Base-by-base conservation (phyloP, 2,797 vertebrate genomes). In the Clarias fuscus region DNA sequence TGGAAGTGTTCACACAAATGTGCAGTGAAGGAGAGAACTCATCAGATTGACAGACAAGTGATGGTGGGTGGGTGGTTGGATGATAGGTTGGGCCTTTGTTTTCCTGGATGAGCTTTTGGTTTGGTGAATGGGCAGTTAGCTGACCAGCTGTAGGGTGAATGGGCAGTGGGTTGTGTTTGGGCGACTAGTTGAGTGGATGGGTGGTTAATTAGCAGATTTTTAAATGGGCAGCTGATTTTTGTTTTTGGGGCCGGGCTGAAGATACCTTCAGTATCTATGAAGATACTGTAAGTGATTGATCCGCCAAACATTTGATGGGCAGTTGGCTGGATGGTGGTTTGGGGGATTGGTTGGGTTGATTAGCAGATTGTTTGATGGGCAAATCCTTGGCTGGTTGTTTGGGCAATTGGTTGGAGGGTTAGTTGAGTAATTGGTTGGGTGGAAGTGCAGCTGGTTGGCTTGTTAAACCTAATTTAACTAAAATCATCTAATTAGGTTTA, bases 1-100 rank as follows among this genome's bases (percentile, higher is more conserved):
- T 91, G 88, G 85, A 89, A 43, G 77, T 33, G 33, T 33, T 33
- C 33, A 89, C 92, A 92, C 88, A 90, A 92, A 90, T n/a, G 88
- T 87, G 91, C 89, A 92, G 88, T 90, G 90, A 93, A 92, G 30
- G 67, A 71, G n/a, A 40, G 33, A 53, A 30, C 59, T 53, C 24
- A 43, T 3, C n/a, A 6, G 33, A 30, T 24, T 64, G 33, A 75
- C 18, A 64, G 58, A 53, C 48, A 20, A 75, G 70, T 17, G 59
- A 61, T 5, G 6, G 59, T 17, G 10, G 62, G 77, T 24, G 58
- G 33, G 58, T 62, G 76, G 8, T 14, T 0, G 18, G 10, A 78
- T 77, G 7, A 8, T 48, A 48, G 10, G 10, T 48, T 48, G 48
- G 48, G 48, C 10, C 48, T 48, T 48, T 48, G 48, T 48, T 48